These are phyloP conservation scores for Liparis tanakae DNA, from an alignment of 2,797 vertebrate species.

Conservation along the genomic window DNA sequence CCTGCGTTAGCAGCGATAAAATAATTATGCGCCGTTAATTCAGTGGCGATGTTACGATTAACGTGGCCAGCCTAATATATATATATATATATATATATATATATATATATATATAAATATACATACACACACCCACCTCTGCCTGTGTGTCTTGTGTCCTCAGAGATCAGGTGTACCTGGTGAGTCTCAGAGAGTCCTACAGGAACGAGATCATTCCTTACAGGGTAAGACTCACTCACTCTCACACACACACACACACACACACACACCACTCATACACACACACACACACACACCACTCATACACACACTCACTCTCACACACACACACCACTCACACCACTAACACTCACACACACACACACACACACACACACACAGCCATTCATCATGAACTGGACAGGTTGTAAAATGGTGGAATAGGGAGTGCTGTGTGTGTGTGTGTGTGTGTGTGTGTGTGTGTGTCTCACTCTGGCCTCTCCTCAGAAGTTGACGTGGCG, in stretches of 20 bases:
- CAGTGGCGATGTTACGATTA: no score
- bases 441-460: not conserved
- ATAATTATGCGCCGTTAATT: no score
- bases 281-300: constrained; percentile 16
- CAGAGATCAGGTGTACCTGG: constrained; percentile 99
- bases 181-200: constrained; percentile 95
- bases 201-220: constrained; percentile 96
- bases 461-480: constrained; percentile 44
- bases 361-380: constrained; percentile 38
- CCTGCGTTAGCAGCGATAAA: no score
- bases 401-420: constrained; percentile 71
- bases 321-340: no score
- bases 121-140: no score
- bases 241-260: constrained; percentile 32
- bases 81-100: no score
- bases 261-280: constrained; percentile 37
- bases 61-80: no score
- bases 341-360: no score
- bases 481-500: constrained; percentile 96
- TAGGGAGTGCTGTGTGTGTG: not conserved
- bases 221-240: constrained; percentile 90
- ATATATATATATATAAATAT: no score
- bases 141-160: constrained; percentile 58
- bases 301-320: no score
- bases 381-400: constrained; percentile 68